Percentiles rank a stretch among this genome's conserved stretches.
phyloP scores from a whole-genome alignment of 64 coral and sea anemone species.

The Dendrophyllia cribrosa region DNA sequence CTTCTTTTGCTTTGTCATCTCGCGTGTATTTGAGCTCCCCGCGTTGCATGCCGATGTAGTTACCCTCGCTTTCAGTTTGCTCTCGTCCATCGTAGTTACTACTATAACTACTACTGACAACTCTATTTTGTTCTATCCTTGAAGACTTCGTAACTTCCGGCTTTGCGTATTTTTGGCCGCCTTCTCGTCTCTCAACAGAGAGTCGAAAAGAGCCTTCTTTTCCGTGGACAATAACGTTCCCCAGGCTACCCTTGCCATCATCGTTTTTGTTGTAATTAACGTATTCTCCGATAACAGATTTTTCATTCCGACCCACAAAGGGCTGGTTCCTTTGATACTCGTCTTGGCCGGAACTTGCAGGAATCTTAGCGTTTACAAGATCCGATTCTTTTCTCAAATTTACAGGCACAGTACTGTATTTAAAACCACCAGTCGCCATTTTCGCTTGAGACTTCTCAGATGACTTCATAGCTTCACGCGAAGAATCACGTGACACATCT shows the following conservation, averaged over 20 bases:
- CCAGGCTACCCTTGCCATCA: conserved; percentile 65
- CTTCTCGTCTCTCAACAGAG: conserved; percentile 26
- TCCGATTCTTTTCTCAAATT: conserved; percentile 25
- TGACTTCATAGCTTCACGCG: background rate
- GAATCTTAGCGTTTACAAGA: background rate
- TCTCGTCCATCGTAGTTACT: conserved; percentile 18
- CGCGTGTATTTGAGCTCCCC: background rate
- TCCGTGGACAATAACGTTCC: background rate
- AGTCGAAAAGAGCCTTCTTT: conserved; percentile 32
- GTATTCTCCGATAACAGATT: conserved; percentile 84
- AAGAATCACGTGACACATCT: conserved; percentile 18
- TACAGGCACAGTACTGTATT: background rate
- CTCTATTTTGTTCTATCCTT: conserved; percentile 4
- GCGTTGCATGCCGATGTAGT: background rate
- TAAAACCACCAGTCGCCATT: background rate
- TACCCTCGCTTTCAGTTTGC: background rate
- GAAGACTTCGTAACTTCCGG: conserved; percentile 1
- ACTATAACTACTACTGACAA: background rate
- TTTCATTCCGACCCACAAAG: conserved; percentile 71
- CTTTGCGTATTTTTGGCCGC: conserved; percentile 12
- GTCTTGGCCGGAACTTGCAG: background rate
- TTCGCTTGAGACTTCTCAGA: conserved; percentile 1
- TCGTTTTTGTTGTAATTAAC: conserved; percentile 78
- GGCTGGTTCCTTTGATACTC: conserved; percentile 38
- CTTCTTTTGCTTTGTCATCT: background rate